Percentiles rank a stretch among this genome's conserved stretches.
phyloP scores from a whole-genome alignment of 2,113 vertebrate species.

The Panurus biarmicus region DNA sequence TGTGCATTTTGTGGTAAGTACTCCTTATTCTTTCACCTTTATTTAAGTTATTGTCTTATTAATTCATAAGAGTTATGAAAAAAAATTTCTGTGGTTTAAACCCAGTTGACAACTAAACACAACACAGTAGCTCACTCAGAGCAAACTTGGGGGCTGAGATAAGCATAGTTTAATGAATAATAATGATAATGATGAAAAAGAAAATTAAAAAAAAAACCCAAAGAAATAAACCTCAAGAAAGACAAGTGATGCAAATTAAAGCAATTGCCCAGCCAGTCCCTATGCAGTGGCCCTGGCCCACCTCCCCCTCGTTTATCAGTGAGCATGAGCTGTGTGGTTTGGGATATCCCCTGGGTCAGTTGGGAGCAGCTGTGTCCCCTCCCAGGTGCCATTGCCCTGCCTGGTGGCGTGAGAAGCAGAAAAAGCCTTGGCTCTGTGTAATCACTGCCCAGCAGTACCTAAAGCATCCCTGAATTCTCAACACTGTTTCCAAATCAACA shows the following conservation, averaged over 20 bases:
- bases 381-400: background rate
- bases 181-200: background rate
- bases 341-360: background rate
- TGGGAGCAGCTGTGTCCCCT: background rate
- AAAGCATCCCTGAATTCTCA: background rate
- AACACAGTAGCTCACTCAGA: background rate
- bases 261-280: background rate
- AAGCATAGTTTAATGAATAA: background rate
- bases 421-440: background rate
- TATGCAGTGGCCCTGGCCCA: background rate
- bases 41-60: background rate
- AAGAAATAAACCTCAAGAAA: background rate
- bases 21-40: background rate
- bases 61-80: slow-evolving; percentile 4
- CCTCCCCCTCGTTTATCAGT: background rate
- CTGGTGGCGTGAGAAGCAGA: background rate
- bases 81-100: background rate
- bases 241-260: background rate
- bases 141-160: background rate
- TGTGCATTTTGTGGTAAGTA: background rate
- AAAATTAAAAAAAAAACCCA: background rate
- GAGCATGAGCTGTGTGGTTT: fast-evolving
- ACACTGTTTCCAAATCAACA: background rate
- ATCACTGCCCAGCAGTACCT: background rate
- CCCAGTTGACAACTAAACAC: background rate